Evolutionary conservation across 2,888 invertebrate genomes (phyloP).

Genomic region (Heteromurus nitidus): DNA sequence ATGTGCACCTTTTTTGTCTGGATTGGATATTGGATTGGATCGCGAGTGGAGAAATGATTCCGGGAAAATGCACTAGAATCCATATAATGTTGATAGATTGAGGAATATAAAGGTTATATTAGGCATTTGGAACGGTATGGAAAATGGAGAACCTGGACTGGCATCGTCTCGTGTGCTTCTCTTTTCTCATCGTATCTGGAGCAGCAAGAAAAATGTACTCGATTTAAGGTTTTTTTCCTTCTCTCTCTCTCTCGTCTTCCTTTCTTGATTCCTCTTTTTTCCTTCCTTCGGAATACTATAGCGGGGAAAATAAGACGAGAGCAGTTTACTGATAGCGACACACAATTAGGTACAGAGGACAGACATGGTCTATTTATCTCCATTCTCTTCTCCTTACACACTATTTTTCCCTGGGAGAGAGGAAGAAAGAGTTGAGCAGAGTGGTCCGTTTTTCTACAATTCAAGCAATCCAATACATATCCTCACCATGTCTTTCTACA

Average conservation of each 20-base stretch:
- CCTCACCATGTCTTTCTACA: too few relatives aligned
- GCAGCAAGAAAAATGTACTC: slow-evolving; percentile 54
- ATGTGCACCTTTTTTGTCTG: too few relatives aligned
- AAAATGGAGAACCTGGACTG: too few relatives aligned
- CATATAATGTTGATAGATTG: too few relatives aligned
- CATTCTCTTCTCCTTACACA: slow-evolving; percentile 56
- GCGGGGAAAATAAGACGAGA: slow-evolving; percentile 57
- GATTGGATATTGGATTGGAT: too few relatives aligned
- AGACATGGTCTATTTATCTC: slow-evolving; percentile 71
- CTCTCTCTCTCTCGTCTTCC: neutral
- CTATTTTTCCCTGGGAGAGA: slow-evolving; percentile 19
- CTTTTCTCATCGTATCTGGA: slow-evolving; percentile 30
- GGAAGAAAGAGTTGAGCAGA: slow-evolving; percentile 3
- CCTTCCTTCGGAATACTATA: slow-evolving; percentile 41
- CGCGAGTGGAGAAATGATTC: too few relatives aligned
- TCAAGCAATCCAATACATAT: too few relatives aligned
- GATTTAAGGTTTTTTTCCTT: slow-evolving; percentile 41
- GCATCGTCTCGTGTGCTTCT: slow-evolving; percentile 4
- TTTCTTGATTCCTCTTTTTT: neutral
- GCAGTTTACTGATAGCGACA: slow-evolving; percentile 69
- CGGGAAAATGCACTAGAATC: too few relatives aligned
- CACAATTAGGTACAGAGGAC: slow-evolving; percentile 71
- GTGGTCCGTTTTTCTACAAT: neutral
- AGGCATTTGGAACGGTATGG: too few relatives aligned
- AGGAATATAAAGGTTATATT: too few relatives aligned